A percentile compares a stretch with the other conserved stretches of the same genome.
These are phyloP conservation scores for Stigmatopora argus DNA, from an alignment of 2,113 vertebrate species.

Conservation along the genomic window DNA sequence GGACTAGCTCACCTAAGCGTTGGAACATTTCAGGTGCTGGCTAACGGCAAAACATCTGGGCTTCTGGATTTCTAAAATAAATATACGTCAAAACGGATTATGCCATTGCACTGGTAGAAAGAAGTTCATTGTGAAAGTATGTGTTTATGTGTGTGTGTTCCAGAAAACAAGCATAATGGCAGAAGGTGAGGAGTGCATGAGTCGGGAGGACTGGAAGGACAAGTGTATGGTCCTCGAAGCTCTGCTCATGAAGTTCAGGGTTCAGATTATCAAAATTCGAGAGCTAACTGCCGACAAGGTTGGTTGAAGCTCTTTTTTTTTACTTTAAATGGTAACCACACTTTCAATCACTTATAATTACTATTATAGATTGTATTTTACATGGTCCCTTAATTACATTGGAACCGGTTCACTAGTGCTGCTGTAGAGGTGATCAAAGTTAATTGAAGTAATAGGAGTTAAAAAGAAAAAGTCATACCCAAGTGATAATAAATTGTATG, in stretches of 20 bases:
- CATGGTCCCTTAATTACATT: too few species aligned
- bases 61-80: slow-evolving; percentile 18
- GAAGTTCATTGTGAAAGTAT: background rate
- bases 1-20: slow-evolving; percentile 34
- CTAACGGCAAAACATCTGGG: slow-evolving; percentile 28
- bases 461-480: background rate
- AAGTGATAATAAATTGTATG: background rate
- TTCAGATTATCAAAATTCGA: slow-evolving; percentile 92
- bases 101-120: background rate
- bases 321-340: background rate
- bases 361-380: too few species aligned
- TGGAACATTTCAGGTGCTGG: slow-evolving; percentile 49
- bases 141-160: slow-evolving; percentile 14
- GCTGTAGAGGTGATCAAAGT: background rate
- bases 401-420: background rate
- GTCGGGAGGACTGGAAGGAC: slow-evolving; percentile 86
- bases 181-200: slow-evolving; percentile 77
- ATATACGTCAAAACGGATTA: background rate
- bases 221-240: slow-evolving; percentile 87
- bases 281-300: slow-evolving; percentile 96
- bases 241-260: slow-evolving; percentile 90
- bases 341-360: background rate
- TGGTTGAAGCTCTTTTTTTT: slow-evolving; percentile 22
- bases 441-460: background rate
- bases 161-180: slow-evolving; percentile 69